Base-by-base conservation (phyloP, 1,140 invertebrate species). In the Branchinecta lindahli region DNA sequence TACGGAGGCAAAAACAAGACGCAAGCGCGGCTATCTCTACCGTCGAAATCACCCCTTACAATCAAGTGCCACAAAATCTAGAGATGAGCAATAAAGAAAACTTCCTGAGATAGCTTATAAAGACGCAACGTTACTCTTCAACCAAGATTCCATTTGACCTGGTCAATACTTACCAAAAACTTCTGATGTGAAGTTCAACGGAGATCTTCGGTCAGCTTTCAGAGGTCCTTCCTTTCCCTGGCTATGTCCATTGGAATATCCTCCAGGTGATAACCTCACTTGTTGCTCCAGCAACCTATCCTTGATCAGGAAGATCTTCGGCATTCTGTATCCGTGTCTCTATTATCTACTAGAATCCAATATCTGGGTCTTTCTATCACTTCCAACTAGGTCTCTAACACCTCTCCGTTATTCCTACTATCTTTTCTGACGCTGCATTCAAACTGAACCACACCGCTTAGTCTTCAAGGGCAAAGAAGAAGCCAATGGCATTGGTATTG, bases 221-320 rank as follows among this genome's bases (percentile, higher is more conserved):
- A 33, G 33, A 33, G 33, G 33, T 33, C 33, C 33, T 33, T 33
- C 33, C 33, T 33, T 33, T 33, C 33, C 33, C 5, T 33, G 33
- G 33, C 33, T 33, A 33, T 33, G 33, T 33, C 33, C 33, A 33
- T 33, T 33, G 33, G 33, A 33, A 33, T 33, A 33, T 33, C 33
- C 33, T 33, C 2, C 18, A 12, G 52, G 52, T 4, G 18, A 15
- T 6, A 61, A 61, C 18, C 18, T 61, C 12, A 61, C 52, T 20
- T 61, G 52, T 20, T 61, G 52, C 52, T 61, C 52, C 18, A 61
- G 18, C 18, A 61, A 61, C 18, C 52, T 61, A 20, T 61, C 52
- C 18, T 61, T 61, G 52, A 61, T 61, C 18, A 61, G 52, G 18
- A 61, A 61, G 12, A 61, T 61, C 52, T 61, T 61, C 52, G 52